Evolutionary conservation across 2,797 vertebrate genomes (phyloP).

Genomic region (Cryptoblepharus egeriae): DNA sequence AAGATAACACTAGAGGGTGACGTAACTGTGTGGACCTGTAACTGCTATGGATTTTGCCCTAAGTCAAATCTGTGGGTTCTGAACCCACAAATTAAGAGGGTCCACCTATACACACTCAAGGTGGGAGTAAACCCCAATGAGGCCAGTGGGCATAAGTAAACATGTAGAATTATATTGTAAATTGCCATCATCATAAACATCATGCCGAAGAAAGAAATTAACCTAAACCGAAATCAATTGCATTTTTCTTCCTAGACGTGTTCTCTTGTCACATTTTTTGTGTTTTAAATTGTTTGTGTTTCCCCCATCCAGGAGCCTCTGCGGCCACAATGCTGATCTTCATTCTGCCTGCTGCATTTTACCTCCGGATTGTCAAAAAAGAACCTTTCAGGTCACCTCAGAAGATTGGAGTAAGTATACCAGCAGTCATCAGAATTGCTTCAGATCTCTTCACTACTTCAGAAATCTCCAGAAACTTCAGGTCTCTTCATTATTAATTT

Average conservation of each 20-base stretch:
- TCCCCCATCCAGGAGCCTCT: conserved; percentile 86
- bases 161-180: no score
- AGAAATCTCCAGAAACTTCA: neutral
- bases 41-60: no score
- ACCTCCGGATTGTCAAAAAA: conserved; percentile 92
- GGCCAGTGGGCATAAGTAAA: no score
- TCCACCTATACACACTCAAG: no score
- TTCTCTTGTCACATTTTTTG: neutral
- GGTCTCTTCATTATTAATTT: conserved; percentile 32
- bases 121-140: no score
- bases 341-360: conserved; percentile 94
- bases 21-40: no score
- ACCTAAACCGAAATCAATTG: no score
- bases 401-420: conserved; percentile 90
- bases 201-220: no score
- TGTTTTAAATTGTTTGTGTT: conserved; percentile 22
- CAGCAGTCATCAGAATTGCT: no score
- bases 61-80: no score
- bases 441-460: neutral
- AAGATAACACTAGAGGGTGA: no score
- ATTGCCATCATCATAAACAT: neutral
- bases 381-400: conserved; percentile 87
- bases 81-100: no score
- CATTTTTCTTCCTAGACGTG: neutral
- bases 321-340: conserved; percentile 97